Percentiles rank a stretch among this genome's conserved stretches.
phyloP scores from a whole-genome alignment of 2,113 vertebrate genomes.

The Hipposideros armiger region DNA sequence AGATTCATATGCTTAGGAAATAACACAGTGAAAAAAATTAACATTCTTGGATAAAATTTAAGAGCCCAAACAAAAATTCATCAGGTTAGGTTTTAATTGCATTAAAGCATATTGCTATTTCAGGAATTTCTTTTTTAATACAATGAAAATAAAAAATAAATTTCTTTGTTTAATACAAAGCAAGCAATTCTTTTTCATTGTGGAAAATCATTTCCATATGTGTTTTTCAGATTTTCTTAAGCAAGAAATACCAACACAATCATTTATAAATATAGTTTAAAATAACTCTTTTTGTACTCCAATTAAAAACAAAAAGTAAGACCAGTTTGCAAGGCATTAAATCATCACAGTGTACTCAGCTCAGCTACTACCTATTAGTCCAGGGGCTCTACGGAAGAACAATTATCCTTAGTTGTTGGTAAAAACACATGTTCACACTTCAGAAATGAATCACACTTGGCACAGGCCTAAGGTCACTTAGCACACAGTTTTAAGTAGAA shows the following conservation, averaged over 20 bases:
- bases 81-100: constrained; percentile 7
- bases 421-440: background rate
- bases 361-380: background rate
- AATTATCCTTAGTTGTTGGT: background rate
- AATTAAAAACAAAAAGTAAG: background rate
- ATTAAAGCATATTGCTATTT: constrained; percentile 6
- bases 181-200: background rate
- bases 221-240: constrained; percentile 53
- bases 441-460: background rate
- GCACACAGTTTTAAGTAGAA: background rate
- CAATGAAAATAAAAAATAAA: background rate
- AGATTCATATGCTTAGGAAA: background rate
- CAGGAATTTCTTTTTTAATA: background rate
- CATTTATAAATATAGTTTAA: constrained; percentile 37
- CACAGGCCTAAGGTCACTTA: background rate
- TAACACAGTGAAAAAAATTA: constrained; percentile 9
- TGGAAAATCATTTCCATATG: background rate
- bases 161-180: background rate
- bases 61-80: background rate
- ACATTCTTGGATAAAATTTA: background rate
- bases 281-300: background rate
- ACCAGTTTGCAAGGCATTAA: background rate
- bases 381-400: background rate
- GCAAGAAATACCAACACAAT: background rate
- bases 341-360: background rate